These are phyloP conservation scores for Drosophila nigricruria DNA, from an alignment of 2,888 invertebrate genomes.

Conservation along the genomic window DNA sequence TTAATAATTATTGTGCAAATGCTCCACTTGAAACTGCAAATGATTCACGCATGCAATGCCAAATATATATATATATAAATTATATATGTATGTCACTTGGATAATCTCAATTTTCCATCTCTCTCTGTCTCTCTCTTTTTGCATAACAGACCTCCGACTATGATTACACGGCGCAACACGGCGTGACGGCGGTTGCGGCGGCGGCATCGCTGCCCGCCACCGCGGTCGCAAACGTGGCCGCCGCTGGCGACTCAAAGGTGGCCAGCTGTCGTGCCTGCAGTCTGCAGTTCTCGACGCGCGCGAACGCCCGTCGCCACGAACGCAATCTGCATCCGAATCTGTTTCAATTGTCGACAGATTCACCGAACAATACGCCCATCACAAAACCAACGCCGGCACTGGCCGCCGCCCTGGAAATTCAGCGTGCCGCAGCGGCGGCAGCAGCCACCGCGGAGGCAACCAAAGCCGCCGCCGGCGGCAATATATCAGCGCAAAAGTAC, in stretches of 20 bases:
- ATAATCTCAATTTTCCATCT: slow-evolving; percentile 16
- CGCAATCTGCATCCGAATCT: slow-evolving; percentile 85
- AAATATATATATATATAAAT: background rate
- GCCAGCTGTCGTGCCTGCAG: slow-evolving; percentile 85
- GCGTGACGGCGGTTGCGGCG: slow-evolving; percentile 65
- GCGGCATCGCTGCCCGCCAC: slow-evolving; percentile 65
- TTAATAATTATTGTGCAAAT: background rate
- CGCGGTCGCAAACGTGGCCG: slow-evolving; percentile 74
- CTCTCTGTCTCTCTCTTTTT: background rate
- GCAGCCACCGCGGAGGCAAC: slow-evolving; percentile 74
- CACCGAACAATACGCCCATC: slow-evolving; percentile 73
- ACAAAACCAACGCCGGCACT: slow-evolving; percentile 81
- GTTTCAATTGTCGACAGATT: slow-evolving; percentile 74
- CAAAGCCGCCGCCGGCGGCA: slow-evolving; percentile 71
- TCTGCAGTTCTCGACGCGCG: slow-evolving; percentile 85
- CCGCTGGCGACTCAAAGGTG: slow-evolving; percentile 79
- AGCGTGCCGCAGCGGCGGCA: slow-evolving; percentile 75
- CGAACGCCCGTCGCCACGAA: slow-evolving; percentile 85
- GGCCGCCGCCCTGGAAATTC: slow-evolving; percentile 81
- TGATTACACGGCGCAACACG: slow-evolving; percentile 70
- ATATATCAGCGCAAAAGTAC: slow-evolving; percentile 78
- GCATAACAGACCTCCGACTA: slow-evolving; percentile 64
- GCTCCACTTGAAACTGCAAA: background rate
- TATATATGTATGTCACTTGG: slow-evolving; percentile 3
- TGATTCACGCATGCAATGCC: slow-evolving; percentile 6